A percentile compares a stretch with the other conserved stretches of the same genome.
These are phyloP conservation scores for Chaetura pelagica DNA, from an alignment of 2,113 vertebrate genomes.

Conservation along the genomic window DNA sequence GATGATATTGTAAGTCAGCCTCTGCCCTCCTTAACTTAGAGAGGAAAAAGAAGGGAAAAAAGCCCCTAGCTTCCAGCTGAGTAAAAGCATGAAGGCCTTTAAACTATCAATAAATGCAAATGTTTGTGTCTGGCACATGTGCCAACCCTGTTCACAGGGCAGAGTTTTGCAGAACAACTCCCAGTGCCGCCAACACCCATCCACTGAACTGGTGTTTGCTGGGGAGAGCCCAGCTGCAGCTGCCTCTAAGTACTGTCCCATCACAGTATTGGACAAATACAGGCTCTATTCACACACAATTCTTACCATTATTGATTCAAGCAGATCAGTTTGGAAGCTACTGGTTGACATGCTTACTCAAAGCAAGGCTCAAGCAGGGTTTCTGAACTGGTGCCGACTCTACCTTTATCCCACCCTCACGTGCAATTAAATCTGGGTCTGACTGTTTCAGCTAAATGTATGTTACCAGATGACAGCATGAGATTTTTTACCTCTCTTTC, in stretches of 20 bases:
- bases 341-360: neutral
- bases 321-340: neutral
- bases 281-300: neutral
- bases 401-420: neutral
- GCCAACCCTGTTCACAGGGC: neutral
- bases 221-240: neutral
- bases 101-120: neutral
- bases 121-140: neutral
- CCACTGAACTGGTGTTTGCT: neutral
- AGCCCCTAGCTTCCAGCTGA: neutral
- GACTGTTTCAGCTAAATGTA: neutral
- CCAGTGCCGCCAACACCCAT: neutral
- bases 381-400: neutral
- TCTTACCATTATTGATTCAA: neutral
- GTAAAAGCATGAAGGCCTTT: neutral
- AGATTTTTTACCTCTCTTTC: neutral
- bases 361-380: neutral
- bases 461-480: neutral
- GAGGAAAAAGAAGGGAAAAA: neutral
- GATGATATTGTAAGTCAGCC: neutral
- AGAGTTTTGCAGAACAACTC: neutral
- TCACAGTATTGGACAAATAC: neutral
- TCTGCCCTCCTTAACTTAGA: neutral
- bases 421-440: neutral
- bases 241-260: neutral